Evolutionary conservation across 2,888 invertebrate genomes (phyloP).

Genomic region (Caenorhabditis becei): DNA sequence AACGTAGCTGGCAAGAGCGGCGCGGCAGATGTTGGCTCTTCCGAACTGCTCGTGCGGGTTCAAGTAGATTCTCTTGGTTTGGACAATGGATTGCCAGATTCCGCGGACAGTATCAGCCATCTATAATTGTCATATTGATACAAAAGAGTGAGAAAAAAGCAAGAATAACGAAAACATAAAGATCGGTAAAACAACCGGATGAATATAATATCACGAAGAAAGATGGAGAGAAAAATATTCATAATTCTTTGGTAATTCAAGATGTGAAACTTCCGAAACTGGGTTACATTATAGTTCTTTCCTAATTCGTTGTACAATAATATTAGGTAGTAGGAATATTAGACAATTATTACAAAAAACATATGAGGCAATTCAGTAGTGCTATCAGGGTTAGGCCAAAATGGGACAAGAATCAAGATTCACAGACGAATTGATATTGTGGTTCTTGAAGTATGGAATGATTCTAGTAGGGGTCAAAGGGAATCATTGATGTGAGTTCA

Average conservation of each 20-base stretch:
- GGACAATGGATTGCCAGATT: conserved; percentile 76
- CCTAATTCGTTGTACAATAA: not conserved
- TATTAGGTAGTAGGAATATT: conserved; percentile 19
- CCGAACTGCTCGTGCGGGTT: conserved; percentile 81
- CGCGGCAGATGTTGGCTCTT: conserved; percentile 79
- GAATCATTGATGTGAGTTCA: conserved; percentile 45
- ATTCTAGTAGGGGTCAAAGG: conserved; percentile 21
- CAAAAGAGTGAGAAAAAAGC: not conserved
- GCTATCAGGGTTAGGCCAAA: conserved; percentile 19
- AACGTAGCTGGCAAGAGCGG: conserved; percentile 77
- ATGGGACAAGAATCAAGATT: conserved; percentile 48
- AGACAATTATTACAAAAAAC: conserved; percentile 28
- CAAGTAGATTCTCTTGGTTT: conserved; percentile 74
- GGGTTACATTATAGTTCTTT: conserved; percentile 27
- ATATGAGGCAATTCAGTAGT: conserved; percentile 11
- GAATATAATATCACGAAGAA: not conserved
- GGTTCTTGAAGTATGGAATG: conserved; percentile 49
- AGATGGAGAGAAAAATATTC: not conserved
- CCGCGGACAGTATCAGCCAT: conserved; percentile 78
- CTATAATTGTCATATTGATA: conserved; percentile 17
- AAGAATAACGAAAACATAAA: conserved; percentile 3
- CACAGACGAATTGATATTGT: conserved; percentile 39
- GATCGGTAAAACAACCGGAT: not conserved
- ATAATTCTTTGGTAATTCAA: conserved; percentile 19
- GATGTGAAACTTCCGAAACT: conserved; percentile 4